These are phyloP conservation scores for Crotalus viridis DNA, from an alignment of 2,113 vertebrate species.

Conservation along the genomic window DNA sequence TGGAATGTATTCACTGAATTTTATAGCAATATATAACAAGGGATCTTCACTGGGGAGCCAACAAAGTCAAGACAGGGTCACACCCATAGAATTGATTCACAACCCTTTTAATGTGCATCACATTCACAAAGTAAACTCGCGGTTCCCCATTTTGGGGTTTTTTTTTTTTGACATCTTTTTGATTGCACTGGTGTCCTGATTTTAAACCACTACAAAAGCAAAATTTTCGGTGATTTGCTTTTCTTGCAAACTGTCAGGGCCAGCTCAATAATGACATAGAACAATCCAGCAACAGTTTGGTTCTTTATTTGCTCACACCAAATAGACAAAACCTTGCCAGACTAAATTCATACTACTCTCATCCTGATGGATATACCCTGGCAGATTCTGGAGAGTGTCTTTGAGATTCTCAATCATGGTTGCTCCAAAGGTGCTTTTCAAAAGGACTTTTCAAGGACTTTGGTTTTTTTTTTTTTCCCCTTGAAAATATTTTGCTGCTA, in stretches of 20 bases:
- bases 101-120: background rate
- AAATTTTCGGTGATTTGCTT: background rate
- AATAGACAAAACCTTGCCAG: background rate
- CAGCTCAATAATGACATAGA: background rate
- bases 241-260: background rate
- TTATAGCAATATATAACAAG: background rate
- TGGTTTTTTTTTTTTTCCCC: accelerated
- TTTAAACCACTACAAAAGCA: background rate
- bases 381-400: background rate
- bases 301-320: background rate
- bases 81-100: background rate
- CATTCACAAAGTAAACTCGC: background rate
- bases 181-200: background rate
- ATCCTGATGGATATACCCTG: background rate
- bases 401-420: background rate
- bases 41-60: background rate
- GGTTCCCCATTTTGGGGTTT: background rate
- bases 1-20: background rate
- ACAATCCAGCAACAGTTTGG: background rate
- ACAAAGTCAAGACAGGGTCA: background rate
- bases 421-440: background rate
- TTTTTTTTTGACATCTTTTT: background rate
- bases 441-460: background rate
- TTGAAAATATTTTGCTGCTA: background rate
- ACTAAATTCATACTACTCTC: background rate